phyloP scores from a whole-genome alignment of 2,888 invertebrate species.

The Ischnus inquisitorius region DNA sequence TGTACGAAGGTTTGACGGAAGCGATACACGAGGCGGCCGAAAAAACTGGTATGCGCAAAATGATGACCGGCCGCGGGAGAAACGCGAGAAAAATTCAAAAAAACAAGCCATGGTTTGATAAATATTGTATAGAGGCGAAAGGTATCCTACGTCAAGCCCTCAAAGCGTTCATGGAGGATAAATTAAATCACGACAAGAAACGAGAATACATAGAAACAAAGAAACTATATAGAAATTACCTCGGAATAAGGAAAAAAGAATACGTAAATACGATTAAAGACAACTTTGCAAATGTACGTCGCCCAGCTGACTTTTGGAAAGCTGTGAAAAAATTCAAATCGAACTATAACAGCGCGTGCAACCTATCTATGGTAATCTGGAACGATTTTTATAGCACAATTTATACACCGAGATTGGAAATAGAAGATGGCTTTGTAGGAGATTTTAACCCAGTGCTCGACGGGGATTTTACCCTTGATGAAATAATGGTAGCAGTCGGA shows the following conservation, averaged over 20 bases:
- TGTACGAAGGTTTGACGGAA: constrained; percentile 10
- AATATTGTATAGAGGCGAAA: neutral
- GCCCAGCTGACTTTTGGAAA: neutral
- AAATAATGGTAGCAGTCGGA: neutral
- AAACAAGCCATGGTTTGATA: constrained; percentile 23
- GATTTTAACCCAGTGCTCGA: neutral
- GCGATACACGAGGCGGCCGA: constrained; percentile 10
- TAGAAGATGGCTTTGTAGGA: neutral
- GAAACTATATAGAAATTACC: neutral
- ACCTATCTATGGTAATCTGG: neutral
- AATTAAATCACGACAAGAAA: neutral
- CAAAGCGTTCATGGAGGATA: neutral
- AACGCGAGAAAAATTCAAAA: neutral
- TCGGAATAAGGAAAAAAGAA: neutral
- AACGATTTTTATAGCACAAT: constrained; percentile 14
- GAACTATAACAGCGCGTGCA: neutral
- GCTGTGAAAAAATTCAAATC: neutral
- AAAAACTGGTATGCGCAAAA: neutral
- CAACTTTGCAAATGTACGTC: neutral
- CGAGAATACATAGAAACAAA: neutral
- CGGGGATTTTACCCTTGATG: neutral
- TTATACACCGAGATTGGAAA: neutral
- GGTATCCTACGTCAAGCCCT: neutral
- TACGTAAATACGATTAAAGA: neutral
- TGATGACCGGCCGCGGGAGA: neutral